These are phyloP conservation scores for Drosophila athabasca DNA, from an alignment of 1,140 invertebrate genomes.

Conservation along the genomic window DNA sequence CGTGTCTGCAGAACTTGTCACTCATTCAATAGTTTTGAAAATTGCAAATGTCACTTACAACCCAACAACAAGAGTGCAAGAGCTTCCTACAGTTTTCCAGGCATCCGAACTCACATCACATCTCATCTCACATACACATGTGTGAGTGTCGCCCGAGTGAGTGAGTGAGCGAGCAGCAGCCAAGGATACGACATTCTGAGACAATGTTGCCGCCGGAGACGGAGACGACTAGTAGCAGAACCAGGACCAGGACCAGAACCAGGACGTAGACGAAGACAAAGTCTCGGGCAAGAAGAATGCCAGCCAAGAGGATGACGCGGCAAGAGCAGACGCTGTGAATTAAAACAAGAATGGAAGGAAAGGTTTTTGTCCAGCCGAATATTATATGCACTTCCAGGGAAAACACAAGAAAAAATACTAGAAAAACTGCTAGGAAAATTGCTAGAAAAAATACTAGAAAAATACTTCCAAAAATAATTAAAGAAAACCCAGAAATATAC, in stretches of 20 bases:
- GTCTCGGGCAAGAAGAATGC: conserved; percentile 42
- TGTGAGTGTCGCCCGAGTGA: conserved; percentile 6
- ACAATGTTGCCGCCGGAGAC: conserved; percentile 60
- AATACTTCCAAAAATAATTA: no score
- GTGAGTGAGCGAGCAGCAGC: conserved; percentile 48
- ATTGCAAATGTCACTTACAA: conserved; percentile 83
- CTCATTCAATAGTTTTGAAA: conserved; percentile 83
- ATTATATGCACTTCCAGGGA: no score
- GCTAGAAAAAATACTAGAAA: no score
- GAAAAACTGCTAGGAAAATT: no score
- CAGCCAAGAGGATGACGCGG: conserved; percentile 66
- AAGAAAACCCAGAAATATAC: no score
- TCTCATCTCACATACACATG: conserved; percentile 9
- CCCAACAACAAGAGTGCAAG: conserved; percentile 50
- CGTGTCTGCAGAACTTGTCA: conserved; percentile 83
- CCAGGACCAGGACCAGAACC: no score
- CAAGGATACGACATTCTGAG: conserved; percentile 66
- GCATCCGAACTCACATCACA: no score
- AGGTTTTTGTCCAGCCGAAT: no score
- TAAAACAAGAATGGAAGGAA: conserved; percentile 53
- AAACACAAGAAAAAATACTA: no score
- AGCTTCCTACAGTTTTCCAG: conserved; percentile 2
- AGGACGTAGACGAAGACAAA: conserved; percentile 34
- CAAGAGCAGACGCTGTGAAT: conserved; percentile 77
- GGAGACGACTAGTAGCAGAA: conserved; percentile 18